Conservation (phyloP, 2,797 vertebrate genomes). For the Cyclura pinguis region DNA sequence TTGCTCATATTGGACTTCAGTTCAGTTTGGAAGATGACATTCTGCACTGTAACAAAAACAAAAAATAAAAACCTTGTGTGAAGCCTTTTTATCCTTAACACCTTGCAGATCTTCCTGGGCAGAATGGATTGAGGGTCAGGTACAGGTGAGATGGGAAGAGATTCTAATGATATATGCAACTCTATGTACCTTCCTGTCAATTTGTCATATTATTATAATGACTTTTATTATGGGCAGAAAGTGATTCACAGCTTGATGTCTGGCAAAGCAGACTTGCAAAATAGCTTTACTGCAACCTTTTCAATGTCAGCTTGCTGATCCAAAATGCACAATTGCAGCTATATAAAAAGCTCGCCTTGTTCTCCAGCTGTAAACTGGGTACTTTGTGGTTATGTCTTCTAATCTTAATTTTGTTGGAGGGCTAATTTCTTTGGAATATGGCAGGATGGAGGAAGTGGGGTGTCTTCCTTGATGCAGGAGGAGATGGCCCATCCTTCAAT, state of each 20-base stretch:
- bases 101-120: background rate
- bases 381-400: background rate
- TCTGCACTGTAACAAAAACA: no score
- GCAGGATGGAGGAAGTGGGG: background rate
- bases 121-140: background rate
- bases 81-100: background rate
- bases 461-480: background rate
- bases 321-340: background rate
- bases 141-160: background rate
- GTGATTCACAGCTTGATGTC: constrained; percentile 23
- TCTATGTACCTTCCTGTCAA: background rate
- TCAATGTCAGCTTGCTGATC: background rate
- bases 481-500: background rate
- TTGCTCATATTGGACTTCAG: background rate
- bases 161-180: background rate
- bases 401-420: background rate
- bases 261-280: background rate
- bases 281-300: background rate
- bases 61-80: no score
- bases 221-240: background rate
- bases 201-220: constrained; percentile 26
- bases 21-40: background rate
- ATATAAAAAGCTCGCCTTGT: background rate
- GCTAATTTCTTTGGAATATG: background rate
- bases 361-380: background rate